A percentile compares a stretch with the other conserved stretches of the same genome.
Conservation (phyloP, 2,113 vertebrate species). For the Tapirus terrestris region DNA sequence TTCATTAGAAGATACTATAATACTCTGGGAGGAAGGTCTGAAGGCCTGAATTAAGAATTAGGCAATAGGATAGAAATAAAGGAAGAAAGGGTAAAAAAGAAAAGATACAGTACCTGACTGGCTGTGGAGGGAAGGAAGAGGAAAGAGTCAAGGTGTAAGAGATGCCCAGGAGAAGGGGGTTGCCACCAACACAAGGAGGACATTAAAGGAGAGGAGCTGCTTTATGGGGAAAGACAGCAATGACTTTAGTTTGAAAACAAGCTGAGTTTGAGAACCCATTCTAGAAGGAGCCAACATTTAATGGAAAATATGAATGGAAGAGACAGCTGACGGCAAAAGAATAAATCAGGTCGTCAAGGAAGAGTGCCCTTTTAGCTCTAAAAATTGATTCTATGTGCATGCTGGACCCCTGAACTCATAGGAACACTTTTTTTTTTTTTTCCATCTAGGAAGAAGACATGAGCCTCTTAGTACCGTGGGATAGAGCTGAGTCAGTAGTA, state of each 20-base stretch:
- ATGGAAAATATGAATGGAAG: not conserved
- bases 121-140: not conserved
- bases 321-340: not conserved
- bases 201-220: not conserved
- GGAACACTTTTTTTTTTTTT: not conserved
- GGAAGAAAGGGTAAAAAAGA: not conserved
- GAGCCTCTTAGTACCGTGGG: not conserved
- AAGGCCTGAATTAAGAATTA: not conserved
- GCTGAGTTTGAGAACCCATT: not conserved
- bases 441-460: not conserved
- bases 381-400: not conserved
- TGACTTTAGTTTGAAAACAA: not conserved
- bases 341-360: not conserved
- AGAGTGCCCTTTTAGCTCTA: not conserved
- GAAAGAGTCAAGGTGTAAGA: not conserved
- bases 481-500: not conserved
- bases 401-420: not conserved
- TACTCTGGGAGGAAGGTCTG: not conserved
- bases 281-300: not conserved
- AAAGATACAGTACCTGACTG: not conserved
- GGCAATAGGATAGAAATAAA: not conserved
- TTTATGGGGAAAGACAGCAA: not conserved
- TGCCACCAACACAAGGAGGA: not conserved
- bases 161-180: not conserved
- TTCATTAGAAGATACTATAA: not conserved